Base-by-base conservation (phyloP, 64 coral and sea anemone species). In the Dendronephthya gigantea region DNA sequence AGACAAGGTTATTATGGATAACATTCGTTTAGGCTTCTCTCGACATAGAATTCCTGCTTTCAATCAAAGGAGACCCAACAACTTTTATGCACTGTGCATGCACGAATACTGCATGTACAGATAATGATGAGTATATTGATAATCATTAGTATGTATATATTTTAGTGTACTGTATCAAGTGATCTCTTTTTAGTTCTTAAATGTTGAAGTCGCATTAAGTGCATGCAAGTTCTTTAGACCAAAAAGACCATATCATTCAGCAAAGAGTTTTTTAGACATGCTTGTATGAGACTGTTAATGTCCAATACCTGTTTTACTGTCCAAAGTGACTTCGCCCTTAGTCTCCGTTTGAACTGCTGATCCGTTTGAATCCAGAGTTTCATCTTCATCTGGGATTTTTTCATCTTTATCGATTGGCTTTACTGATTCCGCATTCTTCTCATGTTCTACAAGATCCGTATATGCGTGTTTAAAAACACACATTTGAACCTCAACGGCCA, bases 241-340 rank as follows among this genome's bases (percentile, higher is more conserved):
- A n/a, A n/a, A n/a, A n/a, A n/a, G n/a, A n/a, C n/a, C n/a, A 52
- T 2, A 1, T 52, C 1, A 52, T 10, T 52, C 50, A 52, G 50
- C 50, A 52, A 52, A 22, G 23, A 52, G 23, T 1, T 52, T 22
- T 16, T 52, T 1, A 52, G 23, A 52, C 13, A 52, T 52, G 23
- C 8, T 2, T 22, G n/a, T n/a, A n/a, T n/a, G n/a, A 33, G 19
- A 79, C 72, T 34, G 16, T 33, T 33, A 17, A 79, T 15, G 30
- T 28, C 11, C 13, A 27, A 30, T 34, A 79, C 72, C 72, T 34
- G 72, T 79, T 39, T 79, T 79, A 14, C 16, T 79, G 36, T 79
- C 72, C 36, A 79, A 39, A 16, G 72, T 79, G 72, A 79, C 72
- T 79, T 79, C 72, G 22, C 72, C 72, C 36, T 79, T 79, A 1